A percentile compares a stretch with the other conserved stretches of the same genome.
phyloP scores from a whole-genome alignment of 2,113 vertebrate species.

The Apodemus speciosus region DNA sequence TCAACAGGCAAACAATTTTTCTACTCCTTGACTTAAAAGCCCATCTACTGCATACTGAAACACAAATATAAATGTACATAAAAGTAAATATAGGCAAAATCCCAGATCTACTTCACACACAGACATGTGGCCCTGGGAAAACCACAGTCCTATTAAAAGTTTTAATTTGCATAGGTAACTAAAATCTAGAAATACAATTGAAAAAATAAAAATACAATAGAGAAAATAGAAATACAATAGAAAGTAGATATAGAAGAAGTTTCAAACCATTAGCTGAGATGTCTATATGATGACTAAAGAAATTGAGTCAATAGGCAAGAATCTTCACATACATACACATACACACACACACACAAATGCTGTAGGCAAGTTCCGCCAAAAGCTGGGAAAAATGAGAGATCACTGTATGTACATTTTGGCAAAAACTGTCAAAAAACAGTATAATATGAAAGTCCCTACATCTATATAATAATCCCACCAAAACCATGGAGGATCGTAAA shows the following conservation, averaged over 20 bases:
- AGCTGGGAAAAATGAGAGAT: neutral
- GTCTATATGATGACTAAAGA: neutral
- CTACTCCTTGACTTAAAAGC: slow-evolving; percentile 7
- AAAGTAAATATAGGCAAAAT: slow-evolving; percentile 29
- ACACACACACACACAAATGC: neutral
- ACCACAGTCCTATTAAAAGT: neutral
- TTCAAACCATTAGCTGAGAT: neutral
- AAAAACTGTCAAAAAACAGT: neutral
- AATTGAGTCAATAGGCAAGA: neutral
- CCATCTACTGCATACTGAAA: neutral
- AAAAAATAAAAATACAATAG: neutral
- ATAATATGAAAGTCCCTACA: neutral
- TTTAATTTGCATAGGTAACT: neutral
- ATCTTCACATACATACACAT: neutral
- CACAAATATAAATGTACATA: neutral
- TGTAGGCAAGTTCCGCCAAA: neutral
- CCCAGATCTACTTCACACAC: neutral
- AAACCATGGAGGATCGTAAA: neutral
- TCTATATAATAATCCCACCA: neutral
- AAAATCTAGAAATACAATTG: neutral
- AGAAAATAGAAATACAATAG: neutral
- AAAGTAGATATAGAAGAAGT: neutral
- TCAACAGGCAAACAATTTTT: slow-evolving; percentile 6
- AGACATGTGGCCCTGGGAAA: neutral
- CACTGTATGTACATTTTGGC: neutral